phyloP scores from a whole-genome alignment of 1,140 invertebrate species.

The Marisa cornuarietis region DNA sequence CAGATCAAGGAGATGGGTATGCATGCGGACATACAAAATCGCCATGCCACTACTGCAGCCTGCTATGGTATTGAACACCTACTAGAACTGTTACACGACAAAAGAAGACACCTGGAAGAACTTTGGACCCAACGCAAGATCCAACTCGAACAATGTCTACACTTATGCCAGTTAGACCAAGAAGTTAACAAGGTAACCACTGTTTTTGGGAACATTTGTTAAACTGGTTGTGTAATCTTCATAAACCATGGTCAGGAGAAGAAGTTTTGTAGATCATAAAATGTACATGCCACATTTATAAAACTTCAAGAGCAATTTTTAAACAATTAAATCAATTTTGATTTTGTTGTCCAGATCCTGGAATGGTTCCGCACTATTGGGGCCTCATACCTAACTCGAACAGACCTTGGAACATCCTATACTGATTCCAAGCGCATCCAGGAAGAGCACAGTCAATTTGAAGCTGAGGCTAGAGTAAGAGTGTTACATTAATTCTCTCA shows the following conservation, averaged over 20 bases:
- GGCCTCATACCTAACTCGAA: conserved; percentile 57
- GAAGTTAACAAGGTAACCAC: conserved; percentile 75
- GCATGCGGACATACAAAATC: conserved; percentile 64
- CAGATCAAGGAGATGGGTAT: conserved; percentile 68
- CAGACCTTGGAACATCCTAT: conserved; percentile 72
- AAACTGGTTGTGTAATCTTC: too few species aligned
- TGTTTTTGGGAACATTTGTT: too few species aligned
- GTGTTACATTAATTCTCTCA: background rate
- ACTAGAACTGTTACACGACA: conserved; percentile 77
- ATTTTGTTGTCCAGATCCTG: conserved; percentile 49
- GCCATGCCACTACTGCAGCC: conserved; percentile 67
- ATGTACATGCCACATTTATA: too few species aligned
- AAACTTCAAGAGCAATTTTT: too few species aligned
- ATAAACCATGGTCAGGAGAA: too few species aligned
- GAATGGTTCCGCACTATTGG: conserved; percentile 65
- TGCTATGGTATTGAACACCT: conserved; percentile 68
- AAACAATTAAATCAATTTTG: background rate
- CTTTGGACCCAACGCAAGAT: conserved; percentile 74
- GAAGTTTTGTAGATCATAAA: too few species aligned
- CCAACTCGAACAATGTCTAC: conserved; percentile 81
- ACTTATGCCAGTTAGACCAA: conserved; percentile 77
- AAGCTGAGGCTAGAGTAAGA: conserved; percentile 76
- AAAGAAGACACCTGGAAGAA: conserved; percentile 77
- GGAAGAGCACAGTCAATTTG: conserved; percentile 77
- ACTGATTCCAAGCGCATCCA: conserved; percentile 76